Evolutionary conservation across 2,113 vertebrate species (phyloP), one percentile per base, ranked within the genome.

Genomic region (Meleagris gallopavo): DNA sequence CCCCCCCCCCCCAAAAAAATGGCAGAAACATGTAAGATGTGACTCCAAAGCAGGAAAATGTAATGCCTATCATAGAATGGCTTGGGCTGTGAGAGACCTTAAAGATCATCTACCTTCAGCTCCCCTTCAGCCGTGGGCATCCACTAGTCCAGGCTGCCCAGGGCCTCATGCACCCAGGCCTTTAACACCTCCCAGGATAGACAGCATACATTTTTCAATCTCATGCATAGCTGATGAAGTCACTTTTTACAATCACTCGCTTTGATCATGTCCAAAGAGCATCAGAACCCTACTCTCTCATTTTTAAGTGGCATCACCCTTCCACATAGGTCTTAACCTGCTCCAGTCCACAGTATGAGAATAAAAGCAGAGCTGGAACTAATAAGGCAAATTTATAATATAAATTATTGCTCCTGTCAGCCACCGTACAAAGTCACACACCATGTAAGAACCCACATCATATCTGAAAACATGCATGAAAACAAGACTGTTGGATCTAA

Each of bases 221-320:
- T 41, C 66, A 41, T 55, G 10, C 72, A 61, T 13, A 69, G 69
- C 54, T 14, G 5, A 46, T 29, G 50, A 43, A 58, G 27, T n/a
- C 24, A 10, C 52, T 46, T 18, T 18, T 2, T 6, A 13, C 15
- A 7, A 22, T 17, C 1, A 0, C 6, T 15, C 22, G 11, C 24
- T n/a, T 32, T 64, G 32, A 32, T 29, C 4, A 13, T n/a, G 40
- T 4, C 54, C 57, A 34, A 38, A 43, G 11, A 41, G 36, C 22
- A 32, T 4, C 17, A 72, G 40, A 86, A 48, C 45, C 12, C 29
- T 24, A 20, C 34, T 9, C 43, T 45, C 8, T 80, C 18, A 50
- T 0, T 15, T 46, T 61, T 6, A 54, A 0, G 1, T 2, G 2
- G 3, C 6, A 18, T 36, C 30, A 27, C 30, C 9, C 38, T 19